Conservation (phyloP, 1,140 invertebrate genomes). For the Teleopsis dalmanni region DNA sequence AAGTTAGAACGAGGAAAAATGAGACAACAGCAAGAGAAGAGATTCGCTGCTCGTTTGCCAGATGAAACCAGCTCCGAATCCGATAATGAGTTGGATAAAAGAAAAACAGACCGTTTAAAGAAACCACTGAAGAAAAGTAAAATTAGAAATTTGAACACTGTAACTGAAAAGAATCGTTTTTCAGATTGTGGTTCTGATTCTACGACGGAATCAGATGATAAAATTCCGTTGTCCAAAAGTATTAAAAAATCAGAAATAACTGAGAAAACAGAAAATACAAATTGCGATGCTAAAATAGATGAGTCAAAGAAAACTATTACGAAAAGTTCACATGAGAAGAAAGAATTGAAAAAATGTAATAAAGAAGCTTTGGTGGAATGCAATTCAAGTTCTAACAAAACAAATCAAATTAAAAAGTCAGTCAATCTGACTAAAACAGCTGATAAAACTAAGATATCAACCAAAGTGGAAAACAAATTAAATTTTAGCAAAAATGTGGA, state of each 20-base stretch:
- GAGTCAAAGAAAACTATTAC: no score
- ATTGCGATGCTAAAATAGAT: no score
- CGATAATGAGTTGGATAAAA: constrained; percentile 32
- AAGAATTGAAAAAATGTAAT: neutral
- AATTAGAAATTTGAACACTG: constrained; percentile 4
- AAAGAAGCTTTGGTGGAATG: neutral
- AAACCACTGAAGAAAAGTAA: constrained; percentile 27
- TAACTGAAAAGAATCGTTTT: constrained; percentile 9
- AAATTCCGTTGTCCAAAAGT: no score
- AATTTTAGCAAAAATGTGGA: neutral
- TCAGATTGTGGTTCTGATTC: constrained; percentile 13
- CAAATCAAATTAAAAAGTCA: no score
- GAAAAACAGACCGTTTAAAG: constrained; percentile 34
- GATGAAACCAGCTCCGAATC: constrained; percentile 37
- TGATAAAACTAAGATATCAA: no score
- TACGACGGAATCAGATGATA: neutral
- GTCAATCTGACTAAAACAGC: no score
- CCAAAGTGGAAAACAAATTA: no score
- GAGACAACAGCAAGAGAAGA: constrained; percentile 30
- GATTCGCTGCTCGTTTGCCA: constrained; percentile 32
- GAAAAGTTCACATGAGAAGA: no score
- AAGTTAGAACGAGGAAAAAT: constrained; percentile 38
- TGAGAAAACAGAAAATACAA: no score
- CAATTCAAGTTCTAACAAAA: no score
- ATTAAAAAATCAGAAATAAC: no score